Base-by-base conservation (phyloP, 2,888 invertebrate genomes). In the Diarsia dahlii region DNA sequence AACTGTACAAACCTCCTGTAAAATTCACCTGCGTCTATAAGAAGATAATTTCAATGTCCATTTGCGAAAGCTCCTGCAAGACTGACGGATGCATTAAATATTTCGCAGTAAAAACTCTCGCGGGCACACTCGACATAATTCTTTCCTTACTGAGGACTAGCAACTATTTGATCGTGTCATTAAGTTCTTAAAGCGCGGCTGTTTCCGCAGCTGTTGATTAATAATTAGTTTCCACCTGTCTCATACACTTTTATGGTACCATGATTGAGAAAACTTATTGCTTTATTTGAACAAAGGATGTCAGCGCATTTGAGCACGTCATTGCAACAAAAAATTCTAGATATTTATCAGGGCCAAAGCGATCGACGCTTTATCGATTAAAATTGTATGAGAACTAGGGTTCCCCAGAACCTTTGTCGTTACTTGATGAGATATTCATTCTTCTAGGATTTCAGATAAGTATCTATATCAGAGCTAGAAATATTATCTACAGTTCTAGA, bases 201-300 rank as follows among this genome's bases (percentile, higher is more conserved):
- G 93, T 90, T 89, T 89, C 89, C 84, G 92, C 95, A 95, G 93
- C 94, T 95, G 95, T 90, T 92, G 91, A 92, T 91, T 91, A 91
- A 90, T 91, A 93, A 95, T 94, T 92, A 93, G 81, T 85, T 84
- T 88, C 89, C 95, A 95, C 95, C 95, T 96, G 95, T 92, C 88
- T 83, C 84, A 86, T 90, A 82, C 81, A 86, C 88, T 87, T 88
- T 89, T 88, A 89, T 88, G 87, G 89, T 86, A 88, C 86, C 85
- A 82, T 84, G 76, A 77, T 54, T 86, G 71, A 82, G 68, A 76
- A 76, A 82, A 79, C 73, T 63, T 78, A 71, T 78, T 75, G 64
- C 76, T 78, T 60, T 78, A 79, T 64, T 81, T 73, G 71, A 73
- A 68, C 72, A 74, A 69, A 74, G 73, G 58, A 79, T 72, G 67